phyloP scores from a whole-genome alignment of 2,113 vertebrate genomes.

The Perognathus longimembris region DNA sequence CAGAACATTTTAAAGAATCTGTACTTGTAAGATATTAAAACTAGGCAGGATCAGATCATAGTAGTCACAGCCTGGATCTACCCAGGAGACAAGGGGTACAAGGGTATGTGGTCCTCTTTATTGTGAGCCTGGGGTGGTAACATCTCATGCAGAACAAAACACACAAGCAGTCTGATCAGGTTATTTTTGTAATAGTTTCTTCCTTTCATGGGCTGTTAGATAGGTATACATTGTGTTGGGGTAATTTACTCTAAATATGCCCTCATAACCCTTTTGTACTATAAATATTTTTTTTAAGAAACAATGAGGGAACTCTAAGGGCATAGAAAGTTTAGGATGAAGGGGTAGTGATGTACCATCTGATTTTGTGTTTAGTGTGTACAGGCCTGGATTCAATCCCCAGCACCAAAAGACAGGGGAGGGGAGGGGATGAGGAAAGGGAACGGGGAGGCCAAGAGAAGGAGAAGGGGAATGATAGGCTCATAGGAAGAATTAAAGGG shows the following conservation, averaged over 20 bases:
- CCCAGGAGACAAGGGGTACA: neutral
- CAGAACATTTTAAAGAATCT: neutral
- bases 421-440: no score
- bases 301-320: neutral
- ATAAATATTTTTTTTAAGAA: neutral
- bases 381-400: neutral
- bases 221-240: neutral
- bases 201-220: neutral
- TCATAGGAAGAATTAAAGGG: no score
- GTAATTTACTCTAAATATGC: neutral
- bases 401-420: neutral
- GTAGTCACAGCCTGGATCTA: neutral
- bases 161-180: neutral
- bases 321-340: neutral
- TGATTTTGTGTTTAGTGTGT: neutral
- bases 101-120: neutral
- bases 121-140: neutral
- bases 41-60: neutral
- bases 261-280: neutral
- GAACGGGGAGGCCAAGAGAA: no score
- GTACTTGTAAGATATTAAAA: slow-evolving; percentile 37
- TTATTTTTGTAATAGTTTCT: neutral
- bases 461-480: no score
- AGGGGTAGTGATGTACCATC: no score
- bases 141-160: neutral